Evolutionary conservation across 2,113 vertebrate genomes (phyloP).

Genomic region (Calonectris borealis): DNA sequence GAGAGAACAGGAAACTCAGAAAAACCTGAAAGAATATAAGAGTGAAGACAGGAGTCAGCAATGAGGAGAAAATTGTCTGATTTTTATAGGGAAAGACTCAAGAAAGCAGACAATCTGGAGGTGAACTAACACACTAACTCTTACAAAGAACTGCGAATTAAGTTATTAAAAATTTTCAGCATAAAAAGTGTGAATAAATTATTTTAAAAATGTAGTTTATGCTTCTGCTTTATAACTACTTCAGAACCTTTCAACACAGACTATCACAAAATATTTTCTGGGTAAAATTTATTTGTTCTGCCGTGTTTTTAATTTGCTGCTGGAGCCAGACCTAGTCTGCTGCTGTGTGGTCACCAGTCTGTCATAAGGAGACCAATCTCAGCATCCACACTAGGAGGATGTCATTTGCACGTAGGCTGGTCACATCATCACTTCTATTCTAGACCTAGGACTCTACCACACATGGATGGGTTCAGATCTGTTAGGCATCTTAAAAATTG

Average conservation of each 20-base stretch:
- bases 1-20: constrained; percentile 23
- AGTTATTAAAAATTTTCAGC: background rate
- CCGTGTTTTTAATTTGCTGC: background rate
- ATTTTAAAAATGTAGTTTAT: background rate
- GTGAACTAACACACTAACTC: background rate
- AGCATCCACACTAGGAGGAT: background rate
- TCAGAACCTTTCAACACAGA: background rate
- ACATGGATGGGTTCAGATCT: background rate
- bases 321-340: background rate
- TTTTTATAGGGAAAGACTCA: background rate
- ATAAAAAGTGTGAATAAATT: background rate
- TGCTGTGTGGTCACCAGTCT: background rate
- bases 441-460: background rate
- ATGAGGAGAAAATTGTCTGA: background rate
- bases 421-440: background rate
- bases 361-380: background rate
- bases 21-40: background rate
- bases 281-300: background rate
- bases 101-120: background rate
- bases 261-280: background rate
- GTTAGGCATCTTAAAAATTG: background rate
- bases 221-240: background rate
- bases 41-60: background rate
- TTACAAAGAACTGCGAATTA: background rate
- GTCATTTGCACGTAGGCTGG: background rate